Evolutionary conservation across 2,888 invertebrate genomes (phyloP), one percentile per base, ranked within the genome.

Genomic region (Drosophila colorata): DNA sequence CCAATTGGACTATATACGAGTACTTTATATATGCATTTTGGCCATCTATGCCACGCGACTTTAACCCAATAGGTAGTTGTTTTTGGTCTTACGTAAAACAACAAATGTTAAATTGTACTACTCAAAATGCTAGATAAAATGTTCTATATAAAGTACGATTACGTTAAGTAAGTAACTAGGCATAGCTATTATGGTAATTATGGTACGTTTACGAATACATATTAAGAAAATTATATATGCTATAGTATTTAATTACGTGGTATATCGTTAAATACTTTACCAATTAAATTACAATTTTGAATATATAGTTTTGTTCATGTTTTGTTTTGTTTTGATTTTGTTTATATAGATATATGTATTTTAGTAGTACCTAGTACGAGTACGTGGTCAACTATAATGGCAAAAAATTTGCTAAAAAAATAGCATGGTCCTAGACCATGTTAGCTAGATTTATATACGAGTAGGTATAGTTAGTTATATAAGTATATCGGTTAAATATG

Each of bases 401-500:
- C 81, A 84, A 82, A 76, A 79, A 82, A 63, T 69, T 81, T 69
- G 70, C 84, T 85, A 86, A 69, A 72, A 69, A 80, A 85, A 65
- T 69, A 72, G 28, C 68, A 83, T 86, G 83, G 53, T 84, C 86
- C 83, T 84, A 84, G 83, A 86, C 67, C 83, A 84, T 74, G 65
- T 74, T 79, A 82, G 79, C 85, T 83, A 83, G 71, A 70, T 38
- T 79, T 84, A 81, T 78, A 84, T 82, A 84, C 79, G 79, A 78
- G 66, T 78, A 74, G 69, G 51, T 74, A 75, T 73, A 74, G 69
- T 85, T 81, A 85, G 43, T 69, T 83, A 82, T 70, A 82, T 88
- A 86, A 75, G 70, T 68, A 82, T 66, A 82, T 83, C 80, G 86
- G 71, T 88, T 85, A 87, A 87, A 87, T 87, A 89, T 87, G 88